Evolutionary conservation across 2,797 vertebrate genomes (phyloP), one percentile per base, ranked within the genome.

Genomic region (Fratercula arctica): DNA sequence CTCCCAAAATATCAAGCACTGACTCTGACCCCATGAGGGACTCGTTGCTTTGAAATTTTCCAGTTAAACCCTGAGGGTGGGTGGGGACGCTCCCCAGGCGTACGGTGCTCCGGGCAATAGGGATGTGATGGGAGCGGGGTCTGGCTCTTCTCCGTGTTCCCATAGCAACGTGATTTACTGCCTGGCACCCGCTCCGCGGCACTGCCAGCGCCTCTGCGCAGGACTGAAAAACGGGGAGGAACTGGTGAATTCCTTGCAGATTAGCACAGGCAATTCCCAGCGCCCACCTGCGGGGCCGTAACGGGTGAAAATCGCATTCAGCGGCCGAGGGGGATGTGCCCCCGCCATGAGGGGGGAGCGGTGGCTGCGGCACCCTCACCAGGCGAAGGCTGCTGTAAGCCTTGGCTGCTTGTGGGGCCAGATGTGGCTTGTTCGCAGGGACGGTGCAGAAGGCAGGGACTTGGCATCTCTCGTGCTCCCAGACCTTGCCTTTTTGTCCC

Each of bases 171-270:
- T 1, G 23, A 26, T 41, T 51, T 79, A 23, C 70, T 1, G 8
- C 86, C 51, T 3, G 45, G 73, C 18, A 31, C 41, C 35, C 9
- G 1, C 83, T 37, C 29, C 6, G 37, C 35, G 70, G 48, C 64
- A 33, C 29, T 0, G 0, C 4, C 1, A 35, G 28, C 5, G 2
- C 69, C 68, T 41, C 63, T 14, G 53, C 5, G 1, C 14, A 23
- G 56, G 46, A 5, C 57, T 26, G 45, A 15, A 13, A n/a, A 54
- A 16, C 0, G 19, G 45, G 41, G 19, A 29, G 43, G 31, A 25
- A 60, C 16, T 14, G 24, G 33, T 0, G 2, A 56, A 16, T 66
- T 25, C 11, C 26, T 16, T 45, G 21, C 37, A 10, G 75, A 57
- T 69, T 29, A 12, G 41, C 50, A 25, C 61, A 50, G 60, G 19